Evolutionary conservation across 2,888 invertebrate species (phyloP).

Genomic region (Merodon equestris): DNA sequence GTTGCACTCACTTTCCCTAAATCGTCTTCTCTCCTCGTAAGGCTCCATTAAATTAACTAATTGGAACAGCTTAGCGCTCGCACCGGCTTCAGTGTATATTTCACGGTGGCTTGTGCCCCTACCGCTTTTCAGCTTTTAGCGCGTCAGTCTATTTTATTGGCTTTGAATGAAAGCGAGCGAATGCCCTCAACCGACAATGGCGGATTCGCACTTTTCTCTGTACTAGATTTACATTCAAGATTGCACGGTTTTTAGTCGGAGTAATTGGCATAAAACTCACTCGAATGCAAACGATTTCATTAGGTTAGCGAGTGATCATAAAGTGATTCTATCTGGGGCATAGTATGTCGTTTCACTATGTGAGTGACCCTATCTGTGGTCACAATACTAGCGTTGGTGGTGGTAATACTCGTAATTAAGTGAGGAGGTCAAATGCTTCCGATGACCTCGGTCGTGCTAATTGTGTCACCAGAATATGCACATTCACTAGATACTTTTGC

Average conservation of each 20-base stretch:
- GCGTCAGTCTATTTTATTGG: not conserved
- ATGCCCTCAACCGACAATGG: constrained; percentile 1
- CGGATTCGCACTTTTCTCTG: constrained; percentile 22
- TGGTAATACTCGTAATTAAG: constrained; percentile 27
- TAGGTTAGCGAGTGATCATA: constrained; percentile 49
- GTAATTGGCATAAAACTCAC: constrained; percentile 50
- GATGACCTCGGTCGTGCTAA: not conserved
- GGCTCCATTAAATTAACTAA: constrained; percentile 59
- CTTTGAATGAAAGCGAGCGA: too few relatives aligned
- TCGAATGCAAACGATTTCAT: constrained; percentile 57
- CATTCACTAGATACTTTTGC: constrained; percentile 9
- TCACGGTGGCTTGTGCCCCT: constrained; percentile 46
- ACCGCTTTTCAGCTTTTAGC: constrained; percentile 18
- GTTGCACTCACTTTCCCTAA: constrained; percentile 36
- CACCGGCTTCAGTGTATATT: constrained; percentile 48
- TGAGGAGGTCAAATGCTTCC: constrained; percentile 44
- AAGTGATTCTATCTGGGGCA: constrained; percentile 26
- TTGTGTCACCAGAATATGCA: constrained; percentile 13
- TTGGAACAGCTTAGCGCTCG: constrained; percentile 50
- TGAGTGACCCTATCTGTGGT: too few relatives aligned
- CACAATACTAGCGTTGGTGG: not conserved
- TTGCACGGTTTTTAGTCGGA: not conserved
- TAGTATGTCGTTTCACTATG: too few relatives aligned
- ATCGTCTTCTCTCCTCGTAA: constrained; percentile 4
- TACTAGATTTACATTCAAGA: constrained; percentile 16